Percentiles rank a stretch among this genome's conserved stretches.
These are phyloP conservation scores for Drosophila meridiana DNA, from an alignment of 2,888 invertebrate genomes.

Conservation along the genomic window DNA sequence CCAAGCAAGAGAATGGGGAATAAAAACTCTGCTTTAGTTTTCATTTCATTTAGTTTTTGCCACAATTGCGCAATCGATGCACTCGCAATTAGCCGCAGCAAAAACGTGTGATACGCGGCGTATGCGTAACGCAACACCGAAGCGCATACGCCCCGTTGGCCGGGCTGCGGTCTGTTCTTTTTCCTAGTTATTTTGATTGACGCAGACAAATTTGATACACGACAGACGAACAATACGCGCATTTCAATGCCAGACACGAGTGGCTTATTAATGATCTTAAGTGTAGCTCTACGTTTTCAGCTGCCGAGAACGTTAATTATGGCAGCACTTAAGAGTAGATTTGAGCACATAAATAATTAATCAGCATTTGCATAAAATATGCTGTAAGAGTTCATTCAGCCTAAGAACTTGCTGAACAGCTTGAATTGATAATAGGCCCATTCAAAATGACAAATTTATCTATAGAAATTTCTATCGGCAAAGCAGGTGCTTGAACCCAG, in stretches of 20 bases:
- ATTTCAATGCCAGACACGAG: slow-evolving; percentile 39
- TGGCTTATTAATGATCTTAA: slow-evolving; percentile 40
- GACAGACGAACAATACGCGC: slow-evolving; percentile 7
- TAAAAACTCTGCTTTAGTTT: slow-evolving; percentile 37
- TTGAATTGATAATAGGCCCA: slow-evolving; percentile 4
- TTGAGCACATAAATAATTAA: slow-evolving; percentile 26
- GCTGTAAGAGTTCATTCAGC: slow-evolving; percentile 31
- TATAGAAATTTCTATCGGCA: slow-evolving; percentile 22
- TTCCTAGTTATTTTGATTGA: slow-evolving; percentile 6
- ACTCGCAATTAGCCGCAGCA: slow-evolving; percentile 22
- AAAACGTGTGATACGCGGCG: slow-evolving; percentile 27
- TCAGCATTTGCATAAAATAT: slow-evolving; percentile 43
- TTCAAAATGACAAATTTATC: slow-evolving; percentile 32
- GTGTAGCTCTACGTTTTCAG: slow-evolving; percentile 1
- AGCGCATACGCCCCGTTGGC: slow-evolving; percentile 51
- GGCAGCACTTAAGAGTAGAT: slow-evolving; percentile 1
- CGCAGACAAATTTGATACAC: slow-evolving; percentile 22
- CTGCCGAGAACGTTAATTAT: slow-evolving; percentile 20
- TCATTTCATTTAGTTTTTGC: slow-evolving; percentile 27
- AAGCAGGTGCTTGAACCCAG: slow-evolving; percentile 57
- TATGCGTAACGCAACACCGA: slow-evolving; percentile 45
- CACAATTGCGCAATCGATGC: slow-evolving; percentile 42
- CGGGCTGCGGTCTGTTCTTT: slow-evolving; percentile 11
- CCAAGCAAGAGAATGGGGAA: slow-evolving; percentile 11
- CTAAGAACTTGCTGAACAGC: slow-evolving; percentile 38